Evolutionary conservation across 2,888 invertebrate genomes (phyloP), one percentile per base, ranked within the genome.

Genomic region (Apodemia duryi): DNA sequence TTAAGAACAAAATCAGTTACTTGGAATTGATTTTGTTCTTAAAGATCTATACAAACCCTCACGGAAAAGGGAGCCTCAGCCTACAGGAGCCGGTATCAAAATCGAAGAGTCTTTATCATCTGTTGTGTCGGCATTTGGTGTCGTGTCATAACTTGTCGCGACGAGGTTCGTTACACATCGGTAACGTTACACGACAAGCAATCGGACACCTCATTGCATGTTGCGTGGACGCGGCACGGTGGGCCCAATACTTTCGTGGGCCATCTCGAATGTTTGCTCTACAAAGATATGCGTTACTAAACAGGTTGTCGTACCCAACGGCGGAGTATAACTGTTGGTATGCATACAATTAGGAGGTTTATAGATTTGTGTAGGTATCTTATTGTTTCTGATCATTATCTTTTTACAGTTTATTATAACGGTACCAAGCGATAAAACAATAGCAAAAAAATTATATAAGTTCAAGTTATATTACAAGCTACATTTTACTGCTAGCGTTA

Each of bases 141-240:
- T 83, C 84, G 78, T 86, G 89, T 88, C 86, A 86, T 85, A 86
- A 87, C 83, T 84, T 81, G 87, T 84, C 82, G 77, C 72, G 74
- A 75, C 78, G 80, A 77, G 83, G 81, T 79, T 80, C 75, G 82
- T 79, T 83, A 81, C 83, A 80, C 79, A 80, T 73, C 75, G 77
- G 82, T 81, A 81, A 85, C 77, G 80, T 75, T 76, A 80, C 77
- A 78, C 78, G 83, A 83, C 79, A 80, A 78, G 88, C 77, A 86
- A 88, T 81, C 83, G 76, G 85, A 89, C 86, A 86, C 88, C 81
- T 70, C 73, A 78, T 78, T 79, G 82, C 85, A 81, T 81, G 84
- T 35, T 78, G 79, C 77, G 76, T 74, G 78, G 77, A 29, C 54
- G 54, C 54, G 77, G 74, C 73, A 75, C 77, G 76, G 75, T 74